Percentiles rank a stretch among this genome's conserved stretches.
Evolutionary conservation across 2,888 invertebrate genomes (phyloP).

Genomic region (Dasysyrphus tricinctus): DNA sequence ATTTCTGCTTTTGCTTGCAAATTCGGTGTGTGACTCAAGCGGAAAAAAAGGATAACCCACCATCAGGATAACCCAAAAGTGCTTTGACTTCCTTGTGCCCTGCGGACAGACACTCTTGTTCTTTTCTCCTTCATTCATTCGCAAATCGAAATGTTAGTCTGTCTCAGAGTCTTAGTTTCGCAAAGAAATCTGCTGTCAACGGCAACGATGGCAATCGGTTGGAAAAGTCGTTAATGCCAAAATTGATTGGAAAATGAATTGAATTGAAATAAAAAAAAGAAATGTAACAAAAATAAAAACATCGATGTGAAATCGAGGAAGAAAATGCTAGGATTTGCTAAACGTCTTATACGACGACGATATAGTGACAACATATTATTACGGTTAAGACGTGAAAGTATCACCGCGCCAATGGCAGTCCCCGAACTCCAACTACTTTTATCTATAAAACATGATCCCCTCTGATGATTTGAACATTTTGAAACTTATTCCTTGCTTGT

Average conservation of each 20-base stretch:
- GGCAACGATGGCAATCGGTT: conserved; percentile 75
- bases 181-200: conserved; percentile 60
- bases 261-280: conserved; percentile 66
- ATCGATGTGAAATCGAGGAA: conserved; percentile 41
- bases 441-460: conserved; percentile 72
- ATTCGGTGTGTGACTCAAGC: conserved; percentile 23
- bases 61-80: conserved; percentile 41
- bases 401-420: conserved; percentile 49
- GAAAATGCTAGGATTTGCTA: conserved; percentile 59
- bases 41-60: conserved; percentile 29
- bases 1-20: conserved; percentile 4
- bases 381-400: conserved; percentile 73
- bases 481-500: neutral
- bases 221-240: conserved; percentile 69
- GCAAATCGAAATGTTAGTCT: conserved; percentile 28
- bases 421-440: conserved; percentile 75
- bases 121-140: conserved; percentile 14
- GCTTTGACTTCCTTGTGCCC: conserved; percentile 54
- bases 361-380: conserved; percentile 41
- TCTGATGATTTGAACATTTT: conserved; percentile 68
- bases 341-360: conserved; percentile 10
- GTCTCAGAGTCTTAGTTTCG: conserved; percentile 12
- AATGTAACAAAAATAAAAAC: neutral
- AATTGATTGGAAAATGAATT: conserved; percentile 75
- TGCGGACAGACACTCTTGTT: conserved; percentile 61